Evolutionary conservation across 2,797 vertebrate species (phyloP).

Genomic region (Hafferia zeledoni): DNA sequence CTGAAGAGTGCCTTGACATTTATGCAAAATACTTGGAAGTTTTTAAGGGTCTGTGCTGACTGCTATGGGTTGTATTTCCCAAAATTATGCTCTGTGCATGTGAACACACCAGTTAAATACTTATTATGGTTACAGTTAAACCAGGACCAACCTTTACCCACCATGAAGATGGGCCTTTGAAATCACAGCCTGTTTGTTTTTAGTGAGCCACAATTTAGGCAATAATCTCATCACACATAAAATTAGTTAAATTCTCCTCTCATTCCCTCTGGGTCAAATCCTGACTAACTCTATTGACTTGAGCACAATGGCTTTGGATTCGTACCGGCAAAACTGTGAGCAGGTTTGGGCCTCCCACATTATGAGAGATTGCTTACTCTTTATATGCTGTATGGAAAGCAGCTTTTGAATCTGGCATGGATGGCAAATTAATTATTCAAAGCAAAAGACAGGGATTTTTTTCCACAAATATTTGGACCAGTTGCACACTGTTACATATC

Average conservation of each 20-base stretch:
- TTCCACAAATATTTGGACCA: background rate
- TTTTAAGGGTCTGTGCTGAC: background rate
- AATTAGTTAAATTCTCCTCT: background rate
- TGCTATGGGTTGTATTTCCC: background rate
- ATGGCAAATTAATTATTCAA: conserved; percentile 52
- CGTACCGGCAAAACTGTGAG: background rate
- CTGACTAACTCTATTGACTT: conserved; percentile 3
- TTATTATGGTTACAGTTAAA: background rate
- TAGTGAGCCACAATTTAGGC: background rate
- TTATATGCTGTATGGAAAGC: background rate
- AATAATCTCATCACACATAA: background rate
- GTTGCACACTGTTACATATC: background rate
- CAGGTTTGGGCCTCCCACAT: background rate
- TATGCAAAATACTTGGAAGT: background rate
- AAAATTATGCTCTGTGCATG: background rate
- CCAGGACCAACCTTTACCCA: background rate
- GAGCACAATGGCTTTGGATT: conserved; percentile 18
- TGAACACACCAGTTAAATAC: background rate
- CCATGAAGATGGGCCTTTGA: accelerated
- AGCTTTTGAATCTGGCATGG: background rate
- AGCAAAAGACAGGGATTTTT: background rate
- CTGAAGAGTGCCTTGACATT: conserved; percentile 4
- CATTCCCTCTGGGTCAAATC: conserved; percentile 9
- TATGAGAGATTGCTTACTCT: background rate
- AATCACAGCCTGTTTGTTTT: background rate